Percentiles rank a stretch among this genome's conserved stretches.
phyloP scores from a whole-genome alignment of 92 coral and sea anemone genomes.

The Porites rus region DNA sequence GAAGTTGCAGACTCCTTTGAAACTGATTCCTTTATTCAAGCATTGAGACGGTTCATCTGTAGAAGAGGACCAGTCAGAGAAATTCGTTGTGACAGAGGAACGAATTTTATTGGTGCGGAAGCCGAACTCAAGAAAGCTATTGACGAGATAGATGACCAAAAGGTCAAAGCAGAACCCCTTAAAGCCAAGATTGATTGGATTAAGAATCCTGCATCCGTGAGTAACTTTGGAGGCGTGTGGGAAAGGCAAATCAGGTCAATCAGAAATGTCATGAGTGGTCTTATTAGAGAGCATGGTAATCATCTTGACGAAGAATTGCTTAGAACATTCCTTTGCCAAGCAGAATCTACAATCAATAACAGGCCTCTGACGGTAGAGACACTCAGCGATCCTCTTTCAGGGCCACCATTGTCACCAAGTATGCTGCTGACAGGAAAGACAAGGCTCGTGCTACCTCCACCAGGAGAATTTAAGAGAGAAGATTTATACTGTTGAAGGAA shows the following conservation, averaged over 20 bases:
- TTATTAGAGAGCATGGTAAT: constrained; percentile 50
- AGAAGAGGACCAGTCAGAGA: constrained; percentile 47
- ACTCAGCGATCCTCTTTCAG: constrained; percentile 50
- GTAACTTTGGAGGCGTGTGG: constrained; percentile 59
- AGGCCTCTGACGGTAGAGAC: constrained; percentile 67
- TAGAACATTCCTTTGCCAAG: constrained; percentile 61
- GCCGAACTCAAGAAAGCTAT: constrained; percentile 54
- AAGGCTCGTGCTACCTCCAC: constrained; percentile 64
- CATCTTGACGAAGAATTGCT: constrained; percentile 34
- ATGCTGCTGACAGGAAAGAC: constrained; percentile 69
- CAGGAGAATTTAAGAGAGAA: constrained; percentile 61
- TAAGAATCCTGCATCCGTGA: constrained; percentile 49
- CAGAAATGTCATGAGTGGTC: constrained; percentile 55
- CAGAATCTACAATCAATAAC: constrained; percentile 54
- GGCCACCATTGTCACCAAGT: constrained; percentile 58
- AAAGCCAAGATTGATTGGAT: constrained; percentile 62
- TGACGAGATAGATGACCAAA: constrained; percentile 52
- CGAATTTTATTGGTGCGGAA: constrained; percentile 58
- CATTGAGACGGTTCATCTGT: constrained; percentile 56
- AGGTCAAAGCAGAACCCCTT: constrained; percentile 49
- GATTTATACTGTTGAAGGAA: constrained; percentile 56
- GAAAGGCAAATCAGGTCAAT: constrained; percentile 63
- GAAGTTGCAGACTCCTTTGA: constrained; percentile 59
- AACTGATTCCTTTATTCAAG: constrained; percentile 58
- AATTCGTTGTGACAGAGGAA: constrained; percentile 62